phyloP scores from a whole-genome alignment of 2,888 invertebrate genomes.

The Agriopis marginaria region DNA sequence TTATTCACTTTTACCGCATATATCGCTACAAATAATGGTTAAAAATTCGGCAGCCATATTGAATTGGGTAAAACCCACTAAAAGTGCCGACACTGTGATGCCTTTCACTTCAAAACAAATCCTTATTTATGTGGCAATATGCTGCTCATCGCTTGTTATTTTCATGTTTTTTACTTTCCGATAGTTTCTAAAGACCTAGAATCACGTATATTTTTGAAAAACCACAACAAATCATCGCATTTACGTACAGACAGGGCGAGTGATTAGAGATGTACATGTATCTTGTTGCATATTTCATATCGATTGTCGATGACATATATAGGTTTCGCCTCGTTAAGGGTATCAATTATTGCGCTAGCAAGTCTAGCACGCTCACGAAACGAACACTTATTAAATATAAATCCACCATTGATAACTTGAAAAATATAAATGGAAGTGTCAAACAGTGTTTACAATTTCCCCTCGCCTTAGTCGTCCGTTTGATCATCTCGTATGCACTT shows the following conservation, averaged over 20 bases:
- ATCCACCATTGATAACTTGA: too few relatives aligned
- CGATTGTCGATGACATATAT: neutral
- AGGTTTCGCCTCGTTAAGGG: too few relatives aligned
- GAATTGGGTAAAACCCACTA: constrained; percentile 49
- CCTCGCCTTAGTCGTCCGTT: too few relatives aligned
- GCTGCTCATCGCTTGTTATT: neutral
- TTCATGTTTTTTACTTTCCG: neutral
- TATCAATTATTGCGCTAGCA: too few relatives aligned
- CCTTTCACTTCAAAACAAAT: constrained; percentile 20
- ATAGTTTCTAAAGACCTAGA: neutral
- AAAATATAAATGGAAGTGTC: too few relatives aligned
- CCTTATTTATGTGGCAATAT: neutral
- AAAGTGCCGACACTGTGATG: constrained; percentile 25
- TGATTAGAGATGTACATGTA: neutral
- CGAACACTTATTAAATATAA: too few relatives aligned
- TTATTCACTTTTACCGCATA: constrained; percentile 14
- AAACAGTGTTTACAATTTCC: too few relatives aligned
- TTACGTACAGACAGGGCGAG: neutral
- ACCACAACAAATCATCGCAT: neutral
- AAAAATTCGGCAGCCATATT: constrained; percentile 69
- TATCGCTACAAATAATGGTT: constrained; percentile 60
- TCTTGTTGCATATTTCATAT: neutral
- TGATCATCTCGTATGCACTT: too few relatives aligned
- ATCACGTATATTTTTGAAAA: constrained; percentile 18
- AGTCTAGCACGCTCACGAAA: too few relatives aligned